Base-by-base conservation (phyloP, 2,797 vertebrate species). In the Onychomys torridus region DNA sequence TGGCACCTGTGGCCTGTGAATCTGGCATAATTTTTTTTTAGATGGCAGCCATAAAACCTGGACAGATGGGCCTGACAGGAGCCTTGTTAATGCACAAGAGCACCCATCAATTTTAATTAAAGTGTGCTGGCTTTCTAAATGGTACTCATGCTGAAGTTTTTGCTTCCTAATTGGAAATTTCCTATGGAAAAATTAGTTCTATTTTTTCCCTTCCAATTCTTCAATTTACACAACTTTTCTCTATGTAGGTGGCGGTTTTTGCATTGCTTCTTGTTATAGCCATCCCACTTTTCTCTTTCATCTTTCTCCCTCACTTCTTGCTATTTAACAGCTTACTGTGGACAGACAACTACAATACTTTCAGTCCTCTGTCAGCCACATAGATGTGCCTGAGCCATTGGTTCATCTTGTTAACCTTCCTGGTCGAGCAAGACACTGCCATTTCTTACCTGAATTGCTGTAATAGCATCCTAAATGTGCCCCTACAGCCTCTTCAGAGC, bases 21-120 rank as follows among this genome's bases (percentile, higher is more conserved):
- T 98, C 79, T 98, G 96, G 97, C 97, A 69, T 93, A 94, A 93
- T n/a, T 93, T 16, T 69, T 90, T 13, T 65, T 46, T 63, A 82
- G 85, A 84, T 71, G 89, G 97, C 97, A 98, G 94, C 49, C 37
- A 55, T 95, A 95, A 97, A 93, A 98, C 3, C 0, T 55, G 92
- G 96, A 96, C 98, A 98, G 98, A 98, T 98, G 98, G 97, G 61
- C 37, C 37, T 92, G 57, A 90, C 91, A 40, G n/a, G 52, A 96
- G 57, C 82, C 91, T 75, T 96, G 89, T 83, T 90, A 94, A 93
- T 95, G 96, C 93, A 92, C 96, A 97, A 97, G 82, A 97, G 61
- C 94, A 52, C 92, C 96, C 97, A 97, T 98, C 97, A 94, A 91
- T 98, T 98, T 98, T 97, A 98, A 98, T 98, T 97, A 97, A 69